Evolutionary conservation across 2,113 vertebrate genomes (phyloP).

Genomic region (Aptenodytes patagonicus): DNA sequence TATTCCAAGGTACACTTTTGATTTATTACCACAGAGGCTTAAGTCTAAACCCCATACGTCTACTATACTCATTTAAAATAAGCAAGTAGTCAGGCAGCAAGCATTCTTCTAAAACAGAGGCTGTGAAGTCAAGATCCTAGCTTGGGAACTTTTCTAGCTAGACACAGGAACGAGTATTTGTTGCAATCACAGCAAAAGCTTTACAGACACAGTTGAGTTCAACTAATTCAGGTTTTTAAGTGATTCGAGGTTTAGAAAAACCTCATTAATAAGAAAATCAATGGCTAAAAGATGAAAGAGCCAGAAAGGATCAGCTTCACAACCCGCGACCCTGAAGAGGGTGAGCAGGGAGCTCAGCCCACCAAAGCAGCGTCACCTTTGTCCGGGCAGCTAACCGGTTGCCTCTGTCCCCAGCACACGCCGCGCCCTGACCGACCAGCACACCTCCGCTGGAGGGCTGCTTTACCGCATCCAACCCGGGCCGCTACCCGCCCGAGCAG

Average conservation of each 20-base stretch:
- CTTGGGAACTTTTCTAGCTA: background rate
- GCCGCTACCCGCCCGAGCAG: background rate
- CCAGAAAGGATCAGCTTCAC: too few relatives aligned
- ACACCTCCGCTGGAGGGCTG: background rate
- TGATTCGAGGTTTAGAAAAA: fast-evolving
- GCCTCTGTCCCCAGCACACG: too few relatives aligned
- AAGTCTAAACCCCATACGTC: background rate
- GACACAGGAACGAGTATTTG: fast-evolving
- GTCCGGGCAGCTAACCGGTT: background rate
- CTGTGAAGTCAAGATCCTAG: background rate
- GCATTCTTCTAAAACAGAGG: background rate
- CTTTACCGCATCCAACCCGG: background rate
- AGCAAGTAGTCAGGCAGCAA: background rate
- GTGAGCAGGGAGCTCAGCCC: background rate
- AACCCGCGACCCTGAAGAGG: fast-evolving
- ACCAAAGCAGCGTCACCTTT: background rate
- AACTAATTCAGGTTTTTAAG: background rate
- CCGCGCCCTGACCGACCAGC: too few relatives aligned
- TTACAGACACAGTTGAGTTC: background rate
- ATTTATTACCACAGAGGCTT: background rate
- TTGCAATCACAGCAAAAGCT: fast-evolving
- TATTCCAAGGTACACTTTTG: background rate
- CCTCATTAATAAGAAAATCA: fast-evolving
- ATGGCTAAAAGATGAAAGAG: fast-evolving
- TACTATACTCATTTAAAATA: fast-evolving